Evolutionary conservation across 2,888 invertebrate genomes (phyloP).

Genomic region (Drosophila recens): DNA sequence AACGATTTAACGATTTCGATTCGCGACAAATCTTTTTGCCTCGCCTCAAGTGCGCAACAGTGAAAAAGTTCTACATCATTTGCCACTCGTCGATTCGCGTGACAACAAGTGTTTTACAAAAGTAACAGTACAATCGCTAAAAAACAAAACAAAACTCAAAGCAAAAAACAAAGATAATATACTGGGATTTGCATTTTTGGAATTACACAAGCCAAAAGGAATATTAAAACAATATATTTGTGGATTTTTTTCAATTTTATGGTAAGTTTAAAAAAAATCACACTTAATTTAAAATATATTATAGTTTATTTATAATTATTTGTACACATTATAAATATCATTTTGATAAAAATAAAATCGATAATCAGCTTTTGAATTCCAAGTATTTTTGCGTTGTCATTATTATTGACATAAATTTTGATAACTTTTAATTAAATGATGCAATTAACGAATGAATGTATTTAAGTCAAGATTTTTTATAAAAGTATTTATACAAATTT

Average conservation of each 20-base stretch:
- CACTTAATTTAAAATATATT: not conserved
- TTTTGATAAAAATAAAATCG: not conserved
- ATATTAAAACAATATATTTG: conserved; percentile 18
- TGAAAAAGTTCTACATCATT: conserved; percentile 67
- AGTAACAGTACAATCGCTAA: conserved; percentile 22
- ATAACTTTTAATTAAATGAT: conserved; percentile 2
- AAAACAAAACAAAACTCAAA: conserved; percentile 17
- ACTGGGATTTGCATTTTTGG: conserved; percentile 35
- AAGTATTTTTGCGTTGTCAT: not conserved
- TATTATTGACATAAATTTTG: not conserved
- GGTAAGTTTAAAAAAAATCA: conserved; percentile 45
- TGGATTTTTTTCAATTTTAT: conserved; percentile 55
- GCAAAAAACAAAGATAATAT: not conserved
- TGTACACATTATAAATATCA: not conserved
- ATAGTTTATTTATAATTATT: not conserved
- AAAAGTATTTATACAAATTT: too few relatives aligned
- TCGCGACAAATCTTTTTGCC: conserved; percentile 3
- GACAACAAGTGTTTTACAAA: conserved; percentile 59
- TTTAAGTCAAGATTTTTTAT: not conserved
- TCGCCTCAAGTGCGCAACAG: conserved; percentile 47
- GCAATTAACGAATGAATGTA: not conserved
- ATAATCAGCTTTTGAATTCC: not conserved
- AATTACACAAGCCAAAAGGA: conserved; percentile 28
- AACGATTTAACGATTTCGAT: conserved; percentile 35
- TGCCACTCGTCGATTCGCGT: conserved; percentile 57